Conservation (phyloP, 2,113 vertebrate genomes). For the Rhadina sibilatrix region DNA sequence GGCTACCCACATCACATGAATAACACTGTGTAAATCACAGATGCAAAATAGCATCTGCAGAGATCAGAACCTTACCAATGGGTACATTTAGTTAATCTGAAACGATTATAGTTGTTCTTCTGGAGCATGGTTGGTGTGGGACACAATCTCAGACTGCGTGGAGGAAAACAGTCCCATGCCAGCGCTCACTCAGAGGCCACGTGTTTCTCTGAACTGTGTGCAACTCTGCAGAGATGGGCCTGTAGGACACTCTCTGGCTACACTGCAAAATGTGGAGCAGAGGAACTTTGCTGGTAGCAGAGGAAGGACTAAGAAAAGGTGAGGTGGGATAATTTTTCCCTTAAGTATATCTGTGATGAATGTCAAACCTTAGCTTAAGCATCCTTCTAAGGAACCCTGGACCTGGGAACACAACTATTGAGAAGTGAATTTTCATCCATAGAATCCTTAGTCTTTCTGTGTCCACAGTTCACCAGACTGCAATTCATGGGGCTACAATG, state of each 20-base stretch:
- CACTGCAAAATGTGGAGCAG: neutral
- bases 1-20: neutral
- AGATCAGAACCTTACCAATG: neutral
- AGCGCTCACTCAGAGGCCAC: rapidly evolving
- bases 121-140: neutral
- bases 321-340: neutral
- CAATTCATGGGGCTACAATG: neutral
- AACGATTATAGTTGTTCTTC: neutral
- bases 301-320: neutral
- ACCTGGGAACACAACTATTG: neutral
- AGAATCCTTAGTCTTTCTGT: neutral
- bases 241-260: neutral
- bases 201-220: neutral
- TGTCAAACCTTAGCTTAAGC: neutral
- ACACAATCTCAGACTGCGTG: neutral
- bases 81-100: neutral
- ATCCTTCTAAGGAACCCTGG: neutral
- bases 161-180: neutral
- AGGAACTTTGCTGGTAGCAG: neutral
- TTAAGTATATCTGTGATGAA: neutral
- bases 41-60: neutral
- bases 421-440: neutral
- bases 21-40: neutral
- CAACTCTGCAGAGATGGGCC: neutral
- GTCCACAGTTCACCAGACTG: neutral